Percentiles rank a stretch among this genome's conserved stretches.
These are phyloP conservation scores for Vireo griseus DNA, from an alignment of 2,797 vertebrate genomes.

Conservation along the genomic window DNA sequence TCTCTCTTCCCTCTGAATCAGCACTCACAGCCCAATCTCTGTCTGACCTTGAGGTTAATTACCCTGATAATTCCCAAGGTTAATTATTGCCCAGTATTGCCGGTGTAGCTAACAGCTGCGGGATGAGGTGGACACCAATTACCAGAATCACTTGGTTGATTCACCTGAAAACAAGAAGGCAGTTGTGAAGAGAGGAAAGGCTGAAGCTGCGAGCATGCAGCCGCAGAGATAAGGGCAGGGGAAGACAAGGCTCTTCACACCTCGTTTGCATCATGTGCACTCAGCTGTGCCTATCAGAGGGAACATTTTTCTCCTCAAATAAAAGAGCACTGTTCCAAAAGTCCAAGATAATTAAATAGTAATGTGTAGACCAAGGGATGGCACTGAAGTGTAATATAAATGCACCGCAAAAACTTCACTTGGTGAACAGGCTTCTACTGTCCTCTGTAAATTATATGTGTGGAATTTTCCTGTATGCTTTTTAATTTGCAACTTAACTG, in stretches of 20 bases:
- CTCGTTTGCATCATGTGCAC: neutral
- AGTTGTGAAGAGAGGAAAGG: neutral
- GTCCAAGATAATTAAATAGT: neutral
- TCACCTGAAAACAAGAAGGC: neutral
- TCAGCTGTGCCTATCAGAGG: neutral
- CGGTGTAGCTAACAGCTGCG: neutral
- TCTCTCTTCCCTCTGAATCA: neutral
- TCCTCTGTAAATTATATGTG: neutral
- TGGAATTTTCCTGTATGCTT: neutral
- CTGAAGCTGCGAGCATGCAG: neutral
- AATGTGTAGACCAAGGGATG: neutral
- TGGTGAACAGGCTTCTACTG: neutral
- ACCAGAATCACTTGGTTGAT: neutral
- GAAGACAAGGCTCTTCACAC: neutral
- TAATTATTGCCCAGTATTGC: neutral
- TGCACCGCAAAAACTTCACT: neutral
- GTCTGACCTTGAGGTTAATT: neutral
- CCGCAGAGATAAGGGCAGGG: neutral
- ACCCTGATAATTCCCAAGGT: neutral
- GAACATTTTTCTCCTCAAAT: constrained; percentile 12
- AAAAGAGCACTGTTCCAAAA: neutral
- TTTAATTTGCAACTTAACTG: neutral
- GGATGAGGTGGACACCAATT: neutral
- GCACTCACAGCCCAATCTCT: neutral
- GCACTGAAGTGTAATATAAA: neutral